Conservation (phyloP, 2,888 invertebrate species). For the Volucella inflata region DNA sequence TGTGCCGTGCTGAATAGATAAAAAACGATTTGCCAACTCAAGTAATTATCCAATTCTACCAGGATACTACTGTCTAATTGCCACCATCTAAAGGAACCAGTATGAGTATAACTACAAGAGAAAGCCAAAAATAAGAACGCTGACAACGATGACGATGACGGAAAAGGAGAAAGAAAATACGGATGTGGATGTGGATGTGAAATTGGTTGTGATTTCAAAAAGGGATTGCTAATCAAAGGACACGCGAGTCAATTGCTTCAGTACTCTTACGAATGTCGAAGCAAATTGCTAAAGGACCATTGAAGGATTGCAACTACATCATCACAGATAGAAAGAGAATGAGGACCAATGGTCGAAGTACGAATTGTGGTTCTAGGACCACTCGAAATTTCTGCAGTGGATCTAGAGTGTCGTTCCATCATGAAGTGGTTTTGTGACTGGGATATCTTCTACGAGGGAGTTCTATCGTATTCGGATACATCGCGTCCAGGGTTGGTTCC, state of each 20-base stretch:
- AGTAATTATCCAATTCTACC: constrained; percentile 73
- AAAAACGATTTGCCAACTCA: constrained; percentile 69
- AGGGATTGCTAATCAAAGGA: constrained; percentile 73
- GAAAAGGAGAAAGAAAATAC: not conserved
- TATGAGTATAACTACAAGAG: constrained; percentile 25
- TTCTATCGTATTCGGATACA: not conserved
- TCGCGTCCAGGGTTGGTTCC: not conserved
- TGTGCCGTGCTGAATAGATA: constrained; percentile 52
- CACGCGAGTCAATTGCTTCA: constrained; percentile 65
- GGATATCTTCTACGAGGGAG: not conserved
- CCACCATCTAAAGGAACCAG: constrained; percentile 42
- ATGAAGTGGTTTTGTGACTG: constrained; percentile 32
- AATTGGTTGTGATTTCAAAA: constrained; percentile 72
- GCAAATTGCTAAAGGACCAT: constrained; percentile 60
- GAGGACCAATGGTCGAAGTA: not conserved
- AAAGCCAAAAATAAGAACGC: constrained; percentile 14
- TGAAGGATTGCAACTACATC: constrained; percentile 23
- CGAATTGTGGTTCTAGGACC: constrained; percentile 24
- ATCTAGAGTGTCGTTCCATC: constrained; percentile 49
- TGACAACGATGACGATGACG: not conserved
- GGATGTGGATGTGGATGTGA: constrained; percentile 53
- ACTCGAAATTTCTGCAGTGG: constrained; percentile 41
- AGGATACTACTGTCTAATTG: constrained; percentile 72
- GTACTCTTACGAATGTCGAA: constrained; percentile 26
- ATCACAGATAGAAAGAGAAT: not conserved